Conservation (phyloP, 2,888 invertebrate genomes). For the Meliscaeva auricollis region DNA sequence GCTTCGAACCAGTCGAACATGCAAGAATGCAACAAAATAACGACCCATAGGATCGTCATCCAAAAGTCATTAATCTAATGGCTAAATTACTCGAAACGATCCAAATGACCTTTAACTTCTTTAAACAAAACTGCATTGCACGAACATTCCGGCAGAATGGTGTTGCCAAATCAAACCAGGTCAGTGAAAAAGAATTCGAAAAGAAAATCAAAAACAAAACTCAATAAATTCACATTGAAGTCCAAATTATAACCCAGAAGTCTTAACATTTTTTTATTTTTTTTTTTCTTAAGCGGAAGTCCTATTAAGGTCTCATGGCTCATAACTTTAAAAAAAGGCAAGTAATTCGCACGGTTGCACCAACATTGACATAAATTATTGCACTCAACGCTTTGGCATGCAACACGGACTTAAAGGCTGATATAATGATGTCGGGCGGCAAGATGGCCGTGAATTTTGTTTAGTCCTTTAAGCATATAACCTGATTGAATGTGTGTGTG, state of each 20-base stretch:
- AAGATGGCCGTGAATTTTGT: constrained; percentile 65
- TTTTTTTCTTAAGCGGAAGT: neutral
- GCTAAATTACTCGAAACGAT: constrained; percentile 66
- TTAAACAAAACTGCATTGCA: constrained; percentile 41
- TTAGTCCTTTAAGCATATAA: constrained; percentile 29
- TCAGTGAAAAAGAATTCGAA: neutral
- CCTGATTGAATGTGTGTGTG: constrained; percentile 18
- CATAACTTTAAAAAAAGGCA: constrained; percentile 39
- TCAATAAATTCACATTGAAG: neutral
- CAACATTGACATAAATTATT: constrained; percentile 72
- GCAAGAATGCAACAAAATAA: constrained; percentile 45
- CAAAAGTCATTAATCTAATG: constrained; percentile 65
- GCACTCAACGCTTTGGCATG: constrained; percentile 40
- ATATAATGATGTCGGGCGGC: neutral
- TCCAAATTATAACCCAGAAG: constrained; percentile 12
- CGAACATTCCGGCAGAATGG: constrained; percentile 41
- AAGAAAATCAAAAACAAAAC: constrained; percentile 4
- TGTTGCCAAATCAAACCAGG: constrained; percentile 41
- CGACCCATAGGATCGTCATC: constrained; percentile 46
- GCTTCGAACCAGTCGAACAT: constrained; percentile 31
- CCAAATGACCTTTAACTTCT: constrained; percentile 69
- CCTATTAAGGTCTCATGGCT: constrained; percentile 16
- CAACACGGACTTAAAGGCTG: constrained; percentile 34
- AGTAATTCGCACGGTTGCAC: constrained; percentile 45
- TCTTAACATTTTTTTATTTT: constrained; percentile 20